Evolutionary conservation across 2,797 vertebrate species (phyloP).

Genomic region (Nannoperca australis): DNA sequence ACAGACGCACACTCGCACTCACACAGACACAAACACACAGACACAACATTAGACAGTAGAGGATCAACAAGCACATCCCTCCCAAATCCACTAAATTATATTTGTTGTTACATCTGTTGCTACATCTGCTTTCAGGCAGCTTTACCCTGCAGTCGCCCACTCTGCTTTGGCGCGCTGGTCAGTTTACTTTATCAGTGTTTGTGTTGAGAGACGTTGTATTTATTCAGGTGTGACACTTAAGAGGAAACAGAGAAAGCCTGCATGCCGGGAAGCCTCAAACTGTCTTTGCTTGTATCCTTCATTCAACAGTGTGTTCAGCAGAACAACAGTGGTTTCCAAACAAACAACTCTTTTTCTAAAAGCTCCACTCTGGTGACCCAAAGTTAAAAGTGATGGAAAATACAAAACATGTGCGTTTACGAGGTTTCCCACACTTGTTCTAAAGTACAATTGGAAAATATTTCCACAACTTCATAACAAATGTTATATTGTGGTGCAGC

Average conservation of each 20-base stretch:
- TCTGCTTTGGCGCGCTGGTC: slow-evolving; percentile 31
- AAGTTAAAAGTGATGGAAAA: slow-evolving; percentile 6
- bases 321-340: slow-evolving; percentile 40
- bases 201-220: slow-evolving; percentile 62
- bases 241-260: slow-evolving; percentile 43
- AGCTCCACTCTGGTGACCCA: slow-evolving; percentile 8
- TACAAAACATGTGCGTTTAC: slow-evolving; percentile 20
- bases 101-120: slow-evolving; percentile 65
- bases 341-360: slow-evolving; percentile 13
- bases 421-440: neutral
- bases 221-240: slow-evolving; percentile 71
- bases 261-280: slow-evolving; percentile 35
- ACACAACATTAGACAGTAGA: slow-evolving; percentile 36
- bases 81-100: slow-evolving; percentile 35
- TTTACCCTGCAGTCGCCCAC: slow-evolving; percentile 22
- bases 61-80: slow-evolving; percentile 63
- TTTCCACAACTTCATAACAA: slow-evolving; percentile 6
- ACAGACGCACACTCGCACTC: neutral
- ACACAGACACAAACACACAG: slow-evolving; percentile 22
- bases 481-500: slow-evolving; percentile 5
- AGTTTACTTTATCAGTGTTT: slow-evolving; percentile 60
- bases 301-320: slow-evolving; percentile 85
- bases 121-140: slow-evolving; percentile 63
- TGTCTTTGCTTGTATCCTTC: slow-evolving; percentile 41
- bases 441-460: slow-evolving; percentile 5